A percentile compares a stretch with the other conserved stretches of the same genome.
Conservation (phyloP, 2,113 vertebrate genomes). For the Tretioscincus oriximinensis region DNA sequence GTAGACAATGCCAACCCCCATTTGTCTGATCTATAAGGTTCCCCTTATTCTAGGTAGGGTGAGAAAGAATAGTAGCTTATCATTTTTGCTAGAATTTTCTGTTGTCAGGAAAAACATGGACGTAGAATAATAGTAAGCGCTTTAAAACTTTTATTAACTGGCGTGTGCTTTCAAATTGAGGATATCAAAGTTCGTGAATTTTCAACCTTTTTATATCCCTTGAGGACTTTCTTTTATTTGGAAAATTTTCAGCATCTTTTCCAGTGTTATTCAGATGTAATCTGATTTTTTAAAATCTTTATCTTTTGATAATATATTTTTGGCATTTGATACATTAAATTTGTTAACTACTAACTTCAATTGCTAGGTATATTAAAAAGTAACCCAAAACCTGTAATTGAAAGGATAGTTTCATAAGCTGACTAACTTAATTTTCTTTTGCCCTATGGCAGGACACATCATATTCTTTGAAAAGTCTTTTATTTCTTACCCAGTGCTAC, state of each 20-base stretch:
- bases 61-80: not conserved
- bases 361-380: slow-evolving; percentile 37
- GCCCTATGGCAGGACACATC: slow-evolving; percentile 22
- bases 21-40: no score
- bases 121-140: not conserved
- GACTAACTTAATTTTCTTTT: slow-evolving; percentile 39
- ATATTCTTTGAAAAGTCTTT: slow-evolving; percentile 46
- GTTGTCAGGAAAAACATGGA: not conserved
- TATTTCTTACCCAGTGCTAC: slow-evolving; percentile 39
- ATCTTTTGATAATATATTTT: slow-evolving; percentile 11
- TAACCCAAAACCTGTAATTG: slow-evolving; percentile 26
- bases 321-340: slow-evolving; percentile 16
- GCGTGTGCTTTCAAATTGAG: not conserved
- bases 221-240: not conserved
- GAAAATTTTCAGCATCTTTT: not conserved
- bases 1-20: no score
- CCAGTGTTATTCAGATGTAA: not conserved
- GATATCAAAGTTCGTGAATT: not conserved
- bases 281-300: not conserved
- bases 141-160: not conserved
- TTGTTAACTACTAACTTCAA: not conserved
- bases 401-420: slow-evolving; percentile 33
- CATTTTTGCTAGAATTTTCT: not conserved
- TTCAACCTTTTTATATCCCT: not conserved
- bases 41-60: not conserved